Percentiles rank a stretch among this genome's conserved stretches.
Conservation (phyloP, 2,797 vertebrate genomes). For the Orestias chungarensis region DNA sequence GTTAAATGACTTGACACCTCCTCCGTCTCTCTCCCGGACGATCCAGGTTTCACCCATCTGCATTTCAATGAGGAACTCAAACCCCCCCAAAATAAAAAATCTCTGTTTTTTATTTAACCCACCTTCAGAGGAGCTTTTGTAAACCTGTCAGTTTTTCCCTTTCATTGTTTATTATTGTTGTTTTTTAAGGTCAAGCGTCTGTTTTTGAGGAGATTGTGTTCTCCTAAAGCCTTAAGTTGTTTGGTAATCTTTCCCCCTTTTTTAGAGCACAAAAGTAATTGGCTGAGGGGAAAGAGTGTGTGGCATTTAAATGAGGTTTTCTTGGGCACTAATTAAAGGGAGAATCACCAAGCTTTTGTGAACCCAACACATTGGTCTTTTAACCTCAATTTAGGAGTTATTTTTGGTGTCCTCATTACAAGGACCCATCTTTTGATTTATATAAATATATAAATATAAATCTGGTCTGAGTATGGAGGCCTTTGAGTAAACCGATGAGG, state of each 20-base stretch:
- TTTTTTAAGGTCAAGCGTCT: constrained; percentile 56
- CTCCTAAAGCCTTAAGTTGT: constrained; percentile 52
- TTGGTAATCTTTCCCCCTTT: constrained; percentile 53
- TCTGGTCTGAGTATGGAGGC: constrained; percentile 49
- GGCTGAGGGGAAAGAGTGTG: constrained; percentile 67
- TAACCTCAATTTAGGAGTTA: constrained; percentile 82
- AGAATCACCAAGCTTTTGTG: constrained; percentile 73
- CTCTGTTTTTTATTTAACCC: constrained; percentile 51
- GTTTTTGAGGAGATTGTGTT: constrained; percentile 66
- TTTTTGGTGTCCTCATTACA: constrained; percentile 73
- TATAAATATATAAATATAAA: constrained; percentile 37
- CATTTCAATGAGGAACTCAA: constrained; percentile 52
- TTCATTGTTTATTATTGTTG: constrained; percentile 6
- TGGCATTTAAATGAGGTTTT: constrained; percentile 81
- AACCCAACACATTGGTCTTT: constrained; percentile 72
- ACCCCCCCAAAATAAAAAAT: constrained; percentile 27
- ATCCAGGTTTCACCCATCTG: constrained; percentile 59
- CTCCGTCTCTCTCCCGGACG: constrained; percentile 62
- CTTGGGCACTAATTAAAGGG: constrained; percentile 84
- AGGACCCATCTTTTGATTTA: constrained; percentile 47
- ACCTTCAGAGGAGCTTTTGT: constrained; percentile 56
- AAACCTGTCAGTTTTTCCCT: constrained; percentile 39
- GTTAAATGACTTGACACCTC: constrained; percentile 76
- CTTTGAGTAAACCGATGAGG: constrained; percentile 50
- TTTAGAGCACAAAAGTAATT: constrained; percentile 77